Evolutionary conservation across 2,888 invertebrate genomes (phyloP), one percentile per base, ranked within the genome.

Genomic region (Diloba caeruleocephala): DNA sequence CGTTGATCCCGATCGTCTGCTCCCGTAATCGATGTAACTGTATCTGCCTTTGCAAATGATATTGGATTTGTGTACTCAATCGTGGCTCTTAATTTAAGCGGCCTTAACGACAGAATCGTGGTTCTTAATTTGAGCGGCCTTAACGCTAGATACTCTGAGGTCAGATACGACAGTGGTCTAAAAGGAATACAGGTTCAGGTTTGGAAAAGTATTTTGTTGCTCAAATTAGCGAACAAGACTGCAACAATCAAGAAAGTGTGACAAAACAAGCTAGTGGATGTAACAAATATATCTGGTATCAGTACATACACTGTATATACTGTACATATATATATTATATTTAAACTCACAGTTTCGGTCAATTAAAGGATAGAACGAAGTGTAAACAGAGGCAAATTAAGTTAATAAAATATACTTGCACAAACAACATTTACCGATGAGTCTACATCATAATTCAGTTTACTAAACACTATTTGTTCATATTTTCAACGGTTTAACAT

Each of bases 1-100:
- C 57, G 54, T 60, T 64, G 60, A 62, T 65, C 71, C 72, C 68
- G 69, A 71, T 79, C 75, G 61, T 57, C 66, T 59, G 58, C 78
- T 76, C 71, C 76, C 72, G 72, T 70, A 70, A 73, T 67, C 63
- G 55, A 69, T 70, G 60, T 39, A 62, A 75, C 48, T 54, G 50
- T 63, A 59, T 48, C 57, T 67, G 59, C 38, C 39, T 59, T 61
- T 49, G 46, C 59, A 66, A n/a, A 55, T 66, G 59, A 69, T 59
- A 59, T 72, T 61, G 43, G 31, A 54, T 52, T 34, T 43, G 39
- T 60, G 29, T 57, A 51, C 37, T 44, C 12, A 32, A 49, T 39
- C 45, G 38, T 37, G 34, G 31, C 49, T 56, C 53, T 66, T 46
- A 65, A 52, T 53, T 66, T 55, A 66, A 71, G 48, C 36, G 57